These are phyloP conservation scores for Galeopterus variegatus DNA, from an alignment of 2,113 vertebrate genomes.

Conservation along the genomic window DNA sequence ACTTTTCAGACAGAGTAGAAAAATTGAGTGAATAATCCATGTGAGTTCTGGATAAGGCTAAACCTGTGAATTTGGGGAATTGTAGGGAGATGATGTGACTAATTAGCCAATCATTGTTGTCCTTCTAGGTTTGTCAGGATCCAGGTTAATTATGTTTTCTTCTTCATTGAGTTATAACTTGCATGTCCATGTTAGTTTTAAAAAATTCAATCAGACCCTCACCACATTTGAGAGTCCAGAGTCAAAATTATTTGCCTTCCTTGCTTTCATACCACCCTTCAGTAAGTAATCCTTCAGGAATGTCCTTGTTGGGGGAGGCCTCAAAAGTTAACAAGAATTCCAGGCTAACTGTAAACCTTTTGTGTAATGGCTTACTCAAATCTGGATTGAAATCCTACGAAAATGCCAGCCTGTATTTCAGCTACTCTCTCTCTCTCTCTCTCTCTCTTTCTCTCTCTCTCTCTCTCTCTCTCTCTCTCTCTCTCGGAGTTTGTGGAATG, in stretches of 20 bases:
- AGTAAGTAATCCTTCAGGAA: constrained; percentile 59
- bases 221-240: background rate
- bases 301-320: background rate
- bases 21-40: constrained; percentile 8
- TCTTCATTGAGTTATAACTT: constrained; percentile 51
- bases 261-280: background rate
- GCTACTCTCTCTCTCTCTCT: background rate
- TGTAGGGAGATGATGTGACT: background rate
- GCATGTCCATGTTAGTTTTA: background rate
- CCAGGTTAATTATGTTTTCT: background rate
- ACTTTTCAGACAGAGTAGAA: constrained; percentile 37
- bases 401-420: constrained; percentile 23
- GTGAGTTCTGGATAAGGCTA: background rate
- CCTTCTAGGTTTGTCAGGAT: background rate
- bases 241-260: constrained; percentile 29
- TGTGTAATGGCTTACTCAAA: constrained; percentile 54
- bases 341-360: constrained; percentile 33
- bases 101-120: background rate
- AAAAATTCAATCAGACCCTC: constrained; percentile 12
- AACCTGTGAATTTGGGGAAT: constrained; percentile 13
- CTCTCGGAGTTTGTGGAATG: background rate
- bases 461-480: background rate
- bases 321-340: constrained; percentile 61
- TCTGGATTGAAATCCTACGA: constrained; percentile 56
- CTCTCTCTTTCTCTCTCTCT: background rate